phyloP scores from a whole-genome alignment of 2,113 vertebrate species.

The Cyrtonyx montezumae region DNA sequence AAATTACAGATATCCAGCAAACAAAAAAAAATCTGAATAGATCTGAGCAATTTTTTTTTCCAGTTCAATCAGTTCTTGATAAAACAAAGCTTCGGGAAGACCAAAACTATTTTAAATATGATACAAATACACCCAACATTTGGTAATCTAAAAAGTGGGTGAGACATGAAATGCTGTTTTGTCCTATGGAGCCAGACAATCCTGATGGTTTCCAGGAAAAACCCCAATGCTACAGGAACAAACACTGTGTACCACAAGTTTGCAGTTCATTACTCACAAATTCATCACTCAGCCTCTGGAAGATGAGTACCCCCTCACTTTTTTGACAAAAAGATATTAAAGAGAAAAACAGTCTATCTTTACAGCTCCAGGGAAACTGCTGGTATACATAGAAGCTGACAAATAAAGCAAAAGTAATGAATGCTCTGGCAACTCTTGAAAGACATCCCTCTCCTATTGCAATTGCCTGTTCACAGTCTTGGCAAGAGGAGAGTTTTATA shows the following conservation, averaged over 20 bases:
- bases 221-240: neutral
- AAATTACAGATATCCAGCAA: neutral
- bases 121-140: neutral
- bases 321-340: neutral
- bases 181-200: neutral
- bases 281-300: neutral
- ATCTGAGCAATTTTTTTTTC: neutral
- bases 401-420: neutral
- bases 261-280: neutral
- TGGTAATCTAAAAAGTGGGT: neutral
- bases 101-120: neutral
- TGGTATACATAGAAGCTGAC: neutral
- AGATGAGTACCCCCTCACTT: neutral
- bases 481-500: neutral
- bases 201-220: neutral
- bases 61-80: neutral
- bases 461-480: neutral
- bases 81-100: neutral
- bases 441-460: neutral
- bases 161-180: neutral
- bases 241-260: neutral
- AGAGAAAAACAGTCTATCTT: neutral
- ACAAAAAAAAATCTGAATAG: neutral
- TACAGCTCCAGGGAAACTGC: neutral
- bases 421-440: neutral